These are phyloP conservation scores for Drosophila buzzatii DNA, from an alignment of 2,888 invertebrate species.

Conservation along the genomic window DNA sequence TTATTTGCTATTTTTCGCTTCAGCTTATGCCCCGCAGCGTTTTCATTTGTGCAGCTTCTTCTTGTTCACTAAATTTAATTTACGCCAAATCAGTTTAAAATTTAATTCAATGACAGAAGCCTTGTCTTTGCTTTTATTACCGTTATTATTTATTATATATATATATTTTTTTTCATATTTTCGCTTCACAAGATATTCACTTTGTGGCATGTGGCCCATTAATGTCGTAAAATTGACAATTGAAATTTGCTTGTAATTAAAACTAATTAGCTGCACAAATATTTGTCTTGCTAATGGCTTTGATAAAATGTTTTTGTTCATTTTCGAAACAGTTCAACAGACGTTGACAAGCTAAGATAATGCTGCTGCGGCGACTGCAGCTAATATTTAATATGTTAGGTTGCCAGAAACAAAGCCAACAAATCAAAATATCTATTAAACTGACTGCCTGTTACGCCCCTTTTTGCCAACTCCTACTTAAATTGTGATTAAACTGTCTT, in stretches of 20 bases:
- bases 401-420: slow-evolving; percentile 5
- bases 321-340: slow-evolving; percentile 3
- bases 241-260: slow-evolving; percentile 53
- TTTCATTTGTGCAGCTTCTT: slow-evolving; percentile 26
- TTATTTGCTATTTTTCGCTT: slow-evolving; percentile 79
- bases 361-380: not conserved
- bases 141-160: slow-evolving; percentile 25
- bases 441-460: slow-evolving; percentile 4
- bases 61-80: slow-evolving; percentile 52
- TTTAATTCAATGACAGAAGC: slow-evolving; percentile 40
- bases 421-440: slow-evolving; percentile 22
- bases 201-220: slow-evolving; percentile 8
- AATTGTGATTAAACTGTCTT: slow-evolving; percentile 60
- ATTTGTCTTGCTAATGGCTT: slow-evolving; percentile 65
- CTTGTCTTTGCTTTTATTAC: slow-evolving; percentile 36
- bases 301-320: slow-evolving; percentile 60
- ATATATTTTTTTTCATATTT: not conserved
- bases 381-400: slow-evolving; percentile 6
- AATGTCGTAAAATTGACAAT: slow-evolving; percentile 48
- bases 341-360: not conserved
- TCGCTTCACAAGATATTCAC: not conserved
- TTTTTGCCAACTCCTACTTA: slow-evolving; percentile 16
- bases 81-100: slow-evolving; percentile 57
- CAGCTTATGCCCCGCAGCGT: slow-evolving; percentile 49
- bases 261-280: slow-evolving; percentile 70